These are phyloP conservation scores for Octodon degus DNA, from an alignment of 2,113 vertebrate species.

Conservation along the genomic window DNA sequence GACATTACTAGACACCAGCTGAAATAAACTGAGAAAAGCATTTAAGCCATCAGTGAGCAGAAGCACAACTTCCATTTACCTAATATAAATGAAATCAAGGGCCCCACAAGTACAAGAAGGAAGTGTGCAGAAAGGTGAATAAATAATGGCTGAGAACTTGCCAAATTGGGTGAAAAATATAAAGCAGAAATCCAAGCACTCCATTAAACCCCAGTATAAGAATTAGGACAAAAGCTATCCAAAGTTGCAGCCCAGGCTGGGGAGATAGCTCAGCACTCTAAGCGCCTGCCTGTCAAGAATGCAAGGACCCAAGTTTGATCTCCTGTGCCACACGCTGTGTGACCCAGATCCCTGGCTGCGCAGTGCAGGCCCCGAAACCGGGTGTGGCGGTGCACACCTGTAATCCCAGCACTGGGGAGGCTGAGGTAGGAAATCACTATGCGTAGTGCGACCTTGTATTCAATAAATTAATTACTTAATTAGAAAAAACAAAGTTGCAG, in stretches of 20 bases:
- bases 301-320: too few species aligned
- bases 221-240: not conserved
- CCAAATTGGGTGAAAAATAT: conserved; percentile 37
- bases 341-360: too few species aligned
- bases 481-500: not conserved
- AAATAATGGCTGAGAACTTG: not conserved
- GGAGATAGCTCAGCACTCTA: too few species aligned
- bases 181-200: not conserved
- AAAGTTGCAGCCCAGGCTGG: not conserved
- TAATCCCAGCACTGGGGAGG: too few species aligned
- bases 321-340: too few species aligned
- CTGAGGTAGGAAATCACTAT: too few species aligned
- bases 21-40: not conserved
- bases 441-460: too few species aligned
- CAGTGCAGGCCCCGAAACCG: too few species aligned
- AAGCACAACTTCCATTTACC: not conserved
- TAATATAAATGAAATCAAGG: not conserved
- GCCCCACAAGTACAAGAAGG: not conserved
- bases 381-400: too few species aligned
- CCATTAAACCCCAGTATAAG: not conserved
- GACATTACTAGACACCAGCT: not conserved
- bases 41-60: not conserved
- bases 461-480: too few species aligned
- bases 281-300: too few species aligned
- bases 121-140: not conserved